Evolutionary conservation across 2,888 invertebrate genomes (phyloP), one percentile per base, ranked within the genome.

Genomic region (Apamea monoglypha): DNA sequence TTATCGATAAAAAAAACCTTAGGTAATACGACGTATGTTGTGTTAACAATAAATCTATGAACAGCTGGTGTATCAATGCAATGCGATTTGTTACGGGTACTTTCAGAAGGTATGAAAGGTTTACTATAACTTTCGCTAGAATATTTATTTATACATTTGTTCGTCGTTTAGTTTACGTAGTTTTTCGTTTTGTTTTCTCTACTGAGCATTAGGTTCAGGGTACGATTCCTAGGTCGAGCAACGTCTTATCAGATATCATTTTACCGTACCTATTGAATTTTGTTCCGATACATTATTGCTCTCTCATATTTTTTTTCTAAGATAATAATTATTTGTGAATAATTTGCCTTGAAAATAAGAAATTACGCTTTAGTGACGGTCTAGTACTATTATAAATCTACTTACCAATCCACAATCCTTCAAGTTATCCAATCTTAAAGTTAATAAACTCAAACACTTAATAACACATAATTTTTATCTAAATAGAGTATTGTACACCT

Each of bases 401-500:
- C 47, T 73, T 50, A 25, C 18, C 29, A 12, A 68, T 61, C 12
- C 36, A 59, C 44, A 70, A 73, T 69, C 29, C 32, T 29, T 47
- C 25, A 69, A 69, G 69, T 29, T 50, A 25, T 47, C 25, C 25
- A 50, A 59, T 7, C 32, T 36, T 32, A 29, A 44, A 74, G n/a
- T 67, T 67, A 76, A 47, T 70, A 76, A 75, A 78, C 32, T 25
- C 36, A 32, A 69, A 70, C 69, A 79, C 29, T 69, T 70, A 53
- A 68, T 40, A 21, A 59, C 10, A 47, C 67, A 59, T 74, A 0
- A 29, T 80, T 80, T 76, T 73, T 79, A 83, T 83, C 78, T 83
- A 76, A 82, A 87, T 87, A 75, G 68, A 67, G 75, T 76, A 78
- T 84, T 88, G 78, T 88, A 71, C 14, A 29, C 18, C 29, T 40